Evolutionary conservation across 1,140 invertebrate genomes (phyloP), one percentile per base, ranked within the genome.

Genomic region (Oppia nitens): DNA sequence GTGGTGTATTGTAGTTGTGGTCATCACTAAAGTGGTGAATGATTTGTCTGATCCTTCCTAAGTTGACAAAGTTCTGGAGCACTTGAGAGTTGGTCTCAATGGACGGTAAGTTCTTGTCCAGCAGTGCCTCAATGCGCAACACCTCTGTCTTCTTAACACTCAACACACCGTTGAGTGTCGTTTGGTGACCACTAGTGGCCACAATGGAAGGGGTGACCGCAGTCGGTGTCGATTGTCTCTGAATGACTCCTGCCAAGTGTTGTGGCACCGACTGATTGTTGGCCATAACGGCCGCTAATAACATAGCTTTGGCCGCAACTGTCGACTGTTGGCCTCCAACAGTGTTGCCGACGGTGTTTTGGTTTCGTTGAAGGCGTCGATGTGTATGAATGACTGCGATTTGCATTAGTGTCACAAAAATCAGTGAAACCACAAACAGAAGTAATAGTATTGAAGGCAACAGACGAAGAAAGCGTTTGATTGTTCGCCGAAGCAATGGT

Each of bases 51-150:
- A 65, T 58, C 14, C 55, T 47, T n/a, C 61, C 59, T 2, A 61
- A 62, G 23, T 65, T 57, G 9, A 62, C 57, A 40, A 60, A 57
- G 57, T 66, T 69, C 14, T 69, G 51, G 0, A 66, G 53, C 27
- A 66, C 57, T 40, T 66, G 65, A n/a, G 64, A 64, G 21, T 66
- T 65, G 17, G 65, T 61, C 51, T 70, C 69, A 2, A 69, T 64
- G 1, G 66, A 66, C 2, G 67, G 67, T 20, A 68, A 68, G 48
- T 68, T 65, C 25, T 64, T 63, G 26, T 66, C 60, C 14, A 71
- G 60, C 12, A 71, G 63, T 4, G 68, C 67, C 49, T 71, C 68
- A 50, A 71, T 57, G 20, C 64, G 50, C 14, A 65, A 49, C 4
- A 60, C 62, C 21, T 63, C 62, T 9, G 59, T 56, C 40, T 50